Base-by-base conservation (phyloP, 2,888 invertebrate genomes). In the Cordilura impudica region DNA sequence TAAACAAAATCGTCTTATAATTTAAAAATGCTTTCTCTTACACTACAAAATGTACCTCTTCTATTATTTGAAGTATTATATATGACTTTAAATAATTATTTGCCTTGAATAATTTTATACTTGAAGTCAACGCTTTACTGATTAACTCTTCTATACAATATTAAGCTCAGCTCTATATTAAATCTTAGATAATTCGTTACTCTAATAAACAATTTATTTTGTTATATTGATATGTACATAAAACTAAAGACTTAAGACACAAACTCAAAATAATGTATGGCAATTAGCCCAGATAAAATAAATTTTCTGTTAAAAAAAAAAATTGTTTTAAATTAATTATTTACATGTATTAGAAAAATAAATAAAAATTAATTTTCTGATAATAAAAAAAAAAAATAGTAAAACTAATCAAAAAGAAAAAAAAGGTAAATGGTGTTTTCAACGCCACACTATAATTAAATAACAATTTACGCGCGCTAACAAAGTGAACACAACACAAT, bases 381-480 rank as follows among this genome's bases (percentile, higher is more conserved):
- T 78, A 56, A 61, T 19, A 43, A 43, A 29, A 14, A 23, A 21
- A 49, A 26, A 45, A 19, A 54, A 49, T 49, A 51, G 35, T 60
- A 61, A 61, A 65, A 60, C 73, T 70, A 65, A 70, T 60, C 58
- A 66, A 67, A 61, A n/a, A n/a, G n/a, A n/a, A n/a, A n/a, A n/a
- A n/a, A 74, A 61, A 83, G 84, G 78, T 82, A 84, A 84, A 82
- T 83, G 81, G 82, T 78, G 78, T 81, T 83, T 81, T 83, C 75
- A 82, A 82, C 83, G 83, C 76, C 83, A 84, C 81, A 61, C 81
- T 83, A 85, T 87, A 87, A 86, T 86, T 86, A 86, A 86, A 86
- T 86, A 86, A 84, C 87, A 87, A 87, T 86, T 86, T 87, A 86
- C 86, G 86, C 78, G 70, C 70, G 66, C 66, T 66, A 70, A 74